phyloP scores from a whole-genome alignment of 35 echinoderm and acorn worm genomes.

The Amphiura filiformis region DNA sequence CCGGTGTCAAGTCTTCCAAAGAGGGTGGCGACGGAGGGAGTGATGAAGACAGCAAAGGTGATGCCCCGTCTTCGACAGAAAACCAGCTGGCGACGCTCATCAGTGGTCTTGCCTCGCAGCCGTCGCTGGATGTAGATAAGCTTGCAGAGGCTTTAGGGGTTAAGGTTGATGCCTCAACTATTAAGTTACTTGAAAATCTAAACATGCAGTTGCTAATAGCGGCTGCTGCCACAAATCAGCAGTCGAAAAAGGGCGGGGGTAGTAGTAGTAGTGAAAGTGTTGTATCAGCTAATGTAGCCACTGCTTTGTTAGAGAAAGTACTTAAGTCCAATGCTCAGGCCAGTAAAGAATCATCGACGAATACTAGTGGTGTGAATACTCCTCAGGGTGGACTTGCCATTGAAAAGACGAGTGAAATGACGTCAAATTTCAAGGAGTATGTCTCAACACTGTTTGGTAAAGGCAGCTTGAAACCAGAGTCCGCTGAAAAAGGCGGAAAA shows the following conservation, averaged over 20 bases:
- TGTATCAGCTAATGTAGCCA: neutral
- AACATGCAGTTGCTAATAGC: conserved; percentile 93
- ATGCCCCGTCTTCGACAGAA: neutral
- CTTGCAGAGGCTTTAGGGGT: conserved; percentile 85
- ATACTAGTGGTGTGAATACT: conserved; percentile 22
- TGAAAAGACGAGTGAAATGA: conserved; percentile 35
- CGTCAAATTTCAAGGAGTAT: conserved; percentile 54
- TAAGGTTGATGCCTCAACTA: conserved; percentile 86
- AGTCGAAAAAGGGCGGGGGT: conserved; percentile 41
- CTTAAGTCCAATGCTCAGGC: conserved; percentile 25
- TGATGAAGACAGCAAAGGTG: conserved; percentile 8
- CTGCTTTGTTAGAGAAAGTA: conserved; percentile 33
- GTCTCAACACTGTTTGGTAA: conserved; percentile 61
- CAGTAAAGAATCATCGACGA: neutral
- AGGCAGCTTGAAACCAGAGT: neutral
- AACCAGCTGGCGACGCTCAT: conserved; percentile 76
- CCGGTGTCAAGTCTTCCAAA: neutral
- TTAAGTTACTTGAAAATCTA: conserved; percentile 90
- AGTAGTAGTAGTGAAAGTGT: neutral
- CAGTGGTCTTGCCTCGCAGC: conserved; percentile 61
- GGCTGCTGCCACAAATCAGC: conserved; percentile 68
- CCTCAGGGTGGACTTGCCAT: neutral
- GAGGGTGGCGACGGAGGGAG: neutral
- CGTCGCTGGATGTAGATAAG: conserved; percentile 74
- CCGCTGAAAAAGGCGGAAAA: neutral